Evolutionary conservation across 2,888 invertebrate species (phyloP), one percentile per base, ranked within the genome.

Genomic region (Chaitophorus viminalis): DNA sequence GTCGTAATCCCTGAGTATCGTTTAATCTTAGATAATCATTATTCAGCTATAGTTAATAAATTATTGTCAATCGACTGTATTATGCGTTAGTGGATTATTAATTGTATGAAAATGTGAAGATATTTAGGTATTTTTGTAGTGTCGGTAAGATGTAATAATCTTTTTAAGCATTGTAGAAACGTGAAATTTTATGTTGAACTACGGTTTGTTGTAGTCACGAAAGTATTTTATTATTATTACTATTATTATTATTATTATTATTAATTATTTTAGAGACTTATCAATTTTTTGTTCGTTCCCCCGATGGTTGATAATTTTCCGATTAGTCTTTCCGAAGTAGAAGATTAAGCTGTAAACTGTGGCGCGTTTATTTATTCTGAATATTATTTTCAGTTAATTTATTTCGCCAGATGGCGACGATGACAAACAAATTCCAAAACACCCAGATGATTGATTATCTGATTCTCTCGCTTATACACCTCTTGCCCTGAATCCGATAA

Each of bases 331-430:
- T 31, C 72, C 72, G 39, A 46, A 87, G 52, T 72, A 86, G 25
- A 87, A 87, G 68, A 79, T 72, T 54, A 74, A 87, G 86, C 86
- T 60, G 25, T 65, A 78, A 54, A 60, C 70, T 21, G 25, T n/a
- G 36, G 70, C 31, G 11, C 65, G 79, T 46, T 87, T 81, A 74
- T 81, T 74, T 81, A 87, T 81, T 79, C 86, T 39, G 86, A 79
- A 81, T 87, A 87, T 81, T 74, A 87, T 87, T 79, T 87, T 81
- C 87, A 81, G 87, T 87, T 87, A 87, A 87, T 87, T 87, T 87
- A 87, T 87, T 81, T 79, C 65, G 39, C 87, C 87, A 87, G 87
- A 87, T 87, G 81, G 79, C 79, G 54, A 77, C 86, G 78, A 86
- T 79, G 87, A 87, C 87, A 87, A 87, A 87, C 87, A 81, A 81